Base-by-base conservation (phyloP, 2,888 invertebrate genomes). In the Electrophaes corylata region DNA sequence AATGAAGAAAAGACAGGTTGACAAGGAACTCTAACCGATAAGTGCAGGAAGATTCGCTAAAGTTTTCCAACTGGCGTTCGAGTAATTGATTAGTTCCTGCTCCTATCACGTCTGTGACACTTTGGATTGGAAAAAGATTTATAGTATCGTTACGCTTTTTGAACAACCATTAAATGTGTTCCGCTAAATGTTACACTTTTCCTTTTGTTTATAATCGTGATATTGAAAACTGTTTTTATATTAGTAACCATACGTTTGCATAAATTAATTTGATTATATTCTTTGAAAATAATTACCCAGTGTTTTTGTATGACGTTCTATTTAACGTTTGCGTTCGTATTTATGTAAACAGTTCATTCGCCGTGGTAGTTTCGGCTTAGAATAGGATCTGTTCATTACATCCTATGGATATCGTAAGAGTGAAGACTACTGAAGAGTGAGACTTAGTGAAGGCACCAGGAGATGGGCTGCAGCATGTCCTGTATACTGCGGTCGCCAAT, bases 131-230 rank as follows among this genome's bases (percentile, higher is more conserved):
- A 56, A 76, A 76, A 68, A 70, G 71, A 78, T 74, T 75, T 67
- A 76, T 76, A 62, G 63, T 57, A 54, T 39, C 66, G 74, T 75
- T 70, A 73, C 79, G 78, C 72, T 76, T 57, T 70, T 73, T 75
- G 66, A 70, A 55, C 76, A 73, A 60, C 60, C 67, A 71, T 70
- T 68, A 69, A 68, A 71, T 60, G 57, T 63, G 69, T 62, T 71
- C 72, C 69, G 63, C 58, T 62, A 67, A 69, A 64, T 62, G 54
- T 69, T 60, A 67, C 56, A 65, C 73, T 76, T 69, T 75, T 78
- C 68, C 70, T 72, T 72, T 75, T 71, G 62, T 67, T 66, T 59
- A 59, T 31, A 40, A 44, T 71, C 57, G 65, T 66, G 65, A 71
- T 72, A 70, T 65, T 60, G 56, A 61, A 67, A 65, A 64, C 37